Percentiles rank a stretch among this genome's conserved stretches.
These are phyloP conservation scores for Anthopleura xanthogrammica DNA, from an alignment of 92 coral and sea anemone species.

Conservation along the genomic window DNA sequence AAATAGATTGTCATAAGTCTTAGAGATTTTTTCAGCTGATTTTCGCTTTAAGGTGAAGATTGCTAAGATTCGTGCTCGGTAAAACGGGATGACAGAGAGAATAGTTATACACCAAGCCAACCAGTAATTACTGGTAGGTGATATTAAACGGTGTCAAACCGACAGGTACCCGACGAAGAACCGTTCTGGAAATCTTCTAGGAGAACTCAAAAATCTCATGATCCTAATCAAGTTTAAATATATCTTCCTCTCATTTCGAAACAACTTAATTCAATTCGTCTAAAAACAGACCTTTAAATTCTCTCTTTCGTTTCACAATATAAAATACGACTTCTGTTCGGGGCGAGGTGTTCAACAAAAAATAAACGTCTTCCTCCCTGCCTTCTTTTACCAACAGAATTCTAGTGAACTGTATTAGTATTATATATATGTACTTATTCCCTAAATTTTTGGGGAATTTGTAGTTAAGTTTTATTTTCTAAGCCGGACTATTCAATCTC, in stretches of 20 bases:
- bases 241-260: background rate
- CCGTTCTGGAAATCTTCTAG: background rate
- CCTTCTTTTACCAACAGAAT: no score
- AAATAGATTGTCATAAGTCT: background rate
- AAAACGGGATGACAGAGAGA: conserved; percentile 6
- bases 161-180: conserved; percentile 28
- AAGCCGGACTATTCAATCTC: background rate
- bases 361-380: no score
- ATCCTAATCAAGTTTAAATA: background rate
- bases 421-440: no score
- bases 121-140: conserved; percentile 46
- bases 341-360: no score
- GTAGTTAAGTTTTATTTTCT: background rate
- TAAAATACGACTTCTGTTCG: no score
- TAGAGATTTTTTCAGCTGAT: background rate
- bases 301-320: no score
- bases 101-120: conserved; percentile 12
- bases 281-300: background rate
- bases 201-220: conserved; percentile 2
- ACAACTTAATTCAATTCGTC: background rate
- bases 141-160: conserved; percentile 42
- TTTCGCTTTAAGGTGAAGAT: conserved; percentile 32
- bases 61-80: conserved; percentile 10
- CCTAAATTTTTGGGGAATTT: no score
- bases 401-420: no score